Evolutionary conservation across 2,888 invertebrate species (phyloP), one percentile per base, ranked within the genome.

Genomic region (Eugnorisma glareosa): DNA sequence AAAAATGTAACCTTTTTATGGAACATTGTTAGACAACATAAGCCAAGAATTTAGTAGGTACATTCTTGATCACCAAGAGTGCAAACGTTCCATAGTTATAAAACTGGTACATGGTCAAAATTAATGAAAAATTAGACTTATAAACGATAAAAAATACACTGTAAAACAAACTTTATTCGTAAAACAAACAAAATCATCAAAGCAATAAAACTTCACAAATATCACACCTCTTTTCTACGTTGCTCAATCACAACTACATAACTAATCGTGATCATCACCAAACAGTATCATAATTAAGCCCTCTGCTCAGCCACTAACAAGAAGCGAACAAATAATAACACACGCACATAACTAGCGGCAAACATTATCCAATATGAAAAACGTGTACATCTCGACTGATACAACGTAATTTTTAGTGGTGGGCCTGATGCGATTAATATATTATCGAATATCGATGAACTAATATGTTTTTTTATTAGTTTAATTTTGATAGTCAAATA

Each of bases 281-380:
- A 63, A 43, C 61, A 67, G 66, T 3, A 57, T 15, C 37, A 45
- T 15, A 37, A 77, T 43, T 57, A 67, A 10, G 8, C 10, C 10
- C 13, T 57, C 82, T 77, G 64, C 61, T 69, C 21, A 82, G 67
- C 69, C 28, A 73, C 63, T 82, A 79, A 70, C 67, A 59, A 86
- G 43, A 80, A 86, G n/a, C 21, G 54, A 73, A 85, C 75, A 83
- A 75, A 77, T 71, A 85, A 73, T 67, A 67, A 79, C 61, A 82
- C 77, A 77, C 68, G 73, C 83, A 79, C 76, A 87, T 86, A 90
- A 91, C 84, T 70, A 67, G 75, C 63, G 31, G 68, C 67, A 88
- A 87, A 85, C 75, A 90, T 90, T 89, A 90, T 84, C 87, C 74
- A 73, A 83, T 73, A 76, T 83, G 83, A 92, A 92, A 90, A 92